These are phyloP conservation scores for Caenorhabditis sinica DNA, from an alignment of 2,888 invertebrate species.

Conservation along the genomic window DNA sequence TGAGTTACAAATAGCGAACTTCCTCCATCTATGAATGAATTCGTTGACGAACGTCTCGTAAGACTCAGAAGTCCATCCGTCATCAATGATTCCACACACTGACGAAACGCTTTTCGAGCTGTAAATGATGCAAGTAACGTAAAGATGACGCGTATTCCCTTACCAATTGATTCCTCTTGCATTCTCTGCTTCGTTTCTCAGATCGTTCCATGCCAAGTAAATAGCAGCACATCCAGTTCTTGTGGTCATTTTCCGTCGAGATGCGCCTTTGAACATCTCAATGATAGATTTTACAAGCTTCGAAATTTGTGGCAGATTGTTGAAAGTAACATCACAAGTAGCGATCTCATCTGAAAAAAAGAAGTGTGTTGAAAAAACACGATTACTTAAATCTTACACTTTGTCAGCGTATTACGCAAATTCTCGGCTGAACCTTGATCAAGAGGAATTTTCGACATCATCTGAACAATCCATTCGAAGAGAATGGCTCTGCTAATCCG, in stretches of 20 bases:
- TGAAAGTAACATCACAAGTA: slow-evolving; percentile 63
- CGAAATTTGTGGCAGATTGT: slow-evolving; percentile 59
- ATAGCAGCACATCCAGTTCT: slow-evolving; percentile 72
- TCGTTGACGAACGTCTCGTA: slow-evolving; percentile 65
- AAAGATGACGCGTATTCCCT: not conserved
- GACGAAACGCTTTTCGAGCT: slow-evolving; percentile 25
- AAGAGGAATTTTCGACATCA: slow-evolving; percentile 27
- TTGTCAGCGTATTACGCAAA: slow-evolving; percentile 65
- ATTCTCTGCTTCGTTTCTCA: slow-evolving; percentile 34
- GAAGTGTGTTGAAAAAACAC: no score
- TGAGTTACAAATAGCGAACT: slow-evolving; percentile 57
- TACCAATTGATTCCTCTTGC: slow-evolving; percentile 15
- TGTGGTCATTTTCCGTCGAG: slow-evolving; percentile 57
- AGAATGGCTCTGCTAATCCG: slow-evolving; percentile 25
- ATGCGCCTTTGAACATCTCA: slow-evolving; percentile 57
- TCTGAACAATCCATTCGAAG: slow-evolving; percentile 66
- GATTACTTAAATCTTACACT: slow-evolving; percentile 49
- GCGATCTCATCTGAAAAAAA: slow-evolving; percentile 71
- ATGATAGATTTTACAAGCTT: slow-evolving; percentile 50
- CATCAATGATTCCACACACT: slow-evolving; percentile 45
- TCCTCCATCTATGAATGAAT: slow-evolving; percentile 66
- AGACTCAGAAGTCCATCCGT: slow-evolving; percentile 68
- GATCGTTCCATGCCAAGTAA: slow-evolving; percentile 69
- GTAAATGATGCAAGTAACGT: not conserved
- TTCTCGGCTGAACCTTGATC: slow-evolving; percentile 65